Evolutionary conservation across 1,140 invertebrate species (phyloP).

Genomic region (Bombus polaris): DNA sequence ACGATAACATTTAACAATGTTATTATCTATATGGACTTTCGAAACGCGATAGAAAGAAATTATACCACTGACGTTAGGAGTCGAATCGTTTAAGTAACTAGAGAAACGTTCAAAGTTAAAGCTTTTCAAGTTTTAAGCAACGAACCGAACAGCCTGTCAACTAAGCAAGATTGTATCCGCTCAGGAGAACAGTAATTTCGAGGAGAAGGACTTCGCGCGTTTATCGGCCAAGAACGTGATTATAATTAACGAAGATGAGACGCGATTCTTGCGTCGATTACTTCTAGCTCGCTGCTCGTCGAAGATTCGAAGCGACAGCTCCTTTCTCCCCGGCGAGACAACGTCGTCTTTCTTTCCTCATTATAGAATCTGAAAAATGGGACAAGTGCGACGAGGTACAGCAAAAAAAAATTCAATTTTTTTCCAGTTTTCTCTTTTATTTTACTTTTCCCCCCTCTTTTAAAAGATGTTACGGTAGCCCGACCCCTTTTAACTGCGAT

Average conservation of each 20-base stretch:
- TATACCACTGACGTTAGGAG: background rate
- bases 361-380: slow-evolving; percentile 58
- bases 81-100: background rate
- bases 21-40: background rate
- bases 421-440: background rate
- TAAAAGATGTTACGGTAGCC: slow-evolving; percentile 26
- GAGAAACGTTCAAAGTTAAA: background rate
- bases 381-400: slow-evolving; percentile 56
- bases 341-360: slow-evolving; percentile 55
- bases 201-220: too few relatives aligned
- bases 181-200: background rate
- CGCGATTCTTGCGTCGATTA: slow-evolving; percentile 40
- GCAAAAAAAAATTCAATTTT: slow-evolving; percentile 63
- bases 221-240: background rate
- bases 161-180: background rate
- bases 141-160: background rate
- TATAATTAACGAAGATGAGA: slow-evolving; percentile 45
- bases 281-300: slow-evolving; percentile 30
- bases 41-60: background rate
- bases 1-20: background rate
- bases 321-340: slow-evolving; percentile 37
- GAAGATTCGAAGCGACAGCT: slow-evolving; percentile 48
- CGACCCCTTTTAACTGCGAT: background rate
- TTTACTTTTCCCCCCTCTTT: too few relatives aligned
- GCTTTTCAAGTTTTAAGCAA: background rate